Percentiles rank a stretch among this genome's conserved stretches.
Evolutionary conservation across 2,888 invertebrate genomes (phyloP).

Genomic region (Gastrophysa polygoni): DNA sequence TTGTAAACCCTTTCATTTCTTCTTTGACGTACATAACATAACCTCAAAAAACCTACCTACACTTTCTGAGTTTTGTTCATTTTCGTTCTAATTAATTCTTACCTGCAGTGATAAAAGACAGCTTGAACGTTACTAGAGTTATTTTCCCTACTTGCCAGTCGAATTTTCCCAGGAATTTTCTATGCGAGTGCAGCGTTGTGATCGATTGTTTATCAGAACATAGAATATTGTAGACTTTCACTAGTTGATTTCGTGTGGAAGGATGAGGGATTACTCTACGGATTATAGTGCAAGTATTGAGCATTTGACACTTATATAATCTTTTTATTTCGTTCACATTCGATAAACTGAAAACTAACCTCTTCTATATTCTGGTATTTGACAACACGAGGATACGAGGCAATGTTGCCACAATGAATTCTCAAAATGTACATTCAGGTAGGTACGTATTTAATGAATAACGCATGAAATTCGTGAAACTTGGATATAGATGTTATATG

Average conservation of each 20-base stretch:
- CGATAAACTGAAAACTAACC: background rate
- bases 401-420: too few species aligned
- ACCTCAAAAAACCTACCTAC: too few species aligned
- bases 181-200: background rate
- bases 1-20: too few species aligned
- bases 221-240: background rate
- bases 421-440: too few species aligned
- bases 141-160: slow-evolving; percentile 14
- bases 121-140: slow-evolving; percentile 18
- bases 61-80: too few species aligned
- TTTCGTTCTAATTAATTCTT: background rate
- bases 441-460: too few species aligned
- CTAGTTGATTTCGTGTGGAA: slow-evolving; percentile 10
- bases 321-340: too few species aligned
- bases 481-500: too few species aligned
- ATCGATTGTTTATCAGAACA: background rate
- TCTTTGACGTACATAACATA: too few species aligned
- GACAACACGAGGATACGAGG: too few species aligned
- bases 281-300: background rate
- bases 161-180: slow-evolving; percentile 5
- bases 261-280: background rate
- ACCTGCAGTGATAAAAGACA: slow-evolving; percentile 17
- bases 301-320: background rate
- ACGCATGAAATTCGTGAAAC: too few species aligned
- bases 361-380: too few species aligned